These are phyloP conservation scores for Herminia tarsipennalis DNA, from an alignment of 2,888 invertebrate genomes.

Conservation along the genomic window DNA sequence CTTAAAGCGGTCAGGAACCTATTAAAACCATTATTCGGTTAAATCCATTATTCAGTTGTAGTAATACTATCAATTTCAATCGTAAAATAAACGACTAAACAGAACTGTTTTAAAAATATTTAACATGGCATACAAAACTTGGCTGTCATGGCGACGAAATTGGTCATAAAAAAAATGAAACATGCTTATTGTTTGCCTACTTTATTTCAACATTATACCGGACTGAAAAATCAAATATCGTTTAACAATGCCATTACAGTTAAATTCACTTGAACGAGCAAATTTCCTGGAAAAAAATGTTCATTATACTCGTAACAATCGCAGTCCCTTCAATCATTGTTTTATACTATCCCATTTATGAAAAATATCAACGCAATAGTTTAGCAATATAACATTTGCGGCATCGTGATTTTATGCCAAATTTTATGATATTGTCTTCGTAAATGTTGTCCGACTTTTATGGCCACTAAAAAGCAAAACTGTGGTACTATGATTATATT, in stretches of 20 bases:
- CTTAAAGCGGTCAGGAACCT: background rate
- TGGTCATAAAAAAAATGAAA: background rate
- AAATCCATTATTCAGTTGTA: too few species aligned
- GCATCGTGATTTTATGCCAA: constrained; percentile 79
- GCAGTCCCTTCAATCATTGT: constrained; percentile 64
- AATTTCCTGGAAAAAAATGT: constrained; percentile 33
- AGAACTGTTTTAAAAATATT: background rate
- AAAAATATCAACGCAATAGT: constrained; percentile 54
- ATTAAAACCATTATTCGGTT: background rate
- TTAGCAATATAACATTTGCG: constrained; percentile 73
- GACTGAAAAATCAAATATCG: constrained; percentile 12
- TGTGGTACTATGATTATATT: constrained; percentile 56
- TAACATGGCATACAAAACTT: background rate
- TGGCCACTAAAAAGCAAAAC: constrained; percentile 60
- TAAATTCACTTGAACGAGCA: constrained; percentile 25
- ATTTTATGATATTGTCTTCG: constrained; percentile 81
- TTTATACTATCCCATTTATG: constrained; percentile 65
- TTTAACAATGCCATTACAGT: constrained; percentile 23
- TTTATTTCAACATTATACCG: background rate
- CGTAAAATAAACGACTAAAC: too few species aligned
- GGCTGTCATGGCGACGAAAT: background rate
- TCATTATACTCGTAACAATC: constrained; percentile 46
- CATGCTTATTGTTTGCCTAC: background rate
- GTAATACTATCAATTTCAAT: too few species aligned
- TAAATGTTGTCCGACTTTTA: constrained; percentile 80